Conservation (phyloP, 2,113 vertebrate species). For the Leucoraja erinaceus region DNA sequence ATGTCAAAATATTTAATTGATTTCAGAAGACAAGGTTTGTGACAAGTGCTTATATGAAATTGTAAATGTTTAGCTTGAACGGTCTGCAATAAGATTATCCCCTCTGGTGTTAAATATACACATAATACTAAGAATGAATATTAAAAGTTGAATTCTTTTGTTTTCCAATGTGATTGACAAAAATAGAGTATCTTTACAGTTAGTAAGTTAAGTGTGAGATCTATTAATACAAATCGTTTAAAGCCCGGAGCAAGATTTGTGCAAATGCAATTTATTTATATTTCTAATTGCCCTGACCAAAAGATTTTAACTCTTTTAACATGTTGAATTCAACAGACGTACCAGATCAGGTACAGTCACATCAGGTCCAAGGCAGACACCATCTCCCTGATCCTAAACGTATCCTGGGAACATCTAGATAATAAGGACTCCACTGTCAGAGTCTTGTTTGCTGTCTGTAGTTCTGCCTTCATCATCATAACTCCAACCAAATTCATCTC, state of each 20-base stretch:
- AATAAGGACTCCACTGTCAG: no score
- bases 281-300: neutral
- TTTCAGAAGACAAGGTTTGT: neutral
- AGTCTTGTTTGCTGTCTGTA: no score
- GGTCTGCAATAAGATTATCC: neutral
- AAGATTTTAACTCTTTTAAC: neutral
- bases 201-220: neutral
- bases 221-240: neutral
- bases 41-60: neutral
- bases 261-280: neutral
- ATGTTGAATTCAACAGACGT: neutral
- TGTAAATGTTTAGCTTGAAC: neutral
- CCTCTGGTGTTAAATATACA: neutral
- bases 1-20: neutral
- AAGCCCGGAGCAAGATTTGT: neutral
- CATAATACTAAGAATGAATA: neutral
- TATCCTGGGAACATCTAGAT: no score
- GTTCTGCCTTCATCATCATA: no score
- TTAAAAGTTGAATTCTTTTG: neutral
- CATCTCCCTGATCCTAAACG: no score
- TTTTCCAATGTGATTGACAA: neutral
- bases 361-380: no score
- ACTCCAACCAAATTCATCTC: no score
- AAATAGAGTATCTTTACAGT: neutral
- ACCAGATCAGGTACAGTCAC: neutral